Percentiles rank a stretch among this genome's conserved stretches.
Conservation (phyloP, 2,888 invertebrate genomes). For the Toxonevra muliebris region DNA sequence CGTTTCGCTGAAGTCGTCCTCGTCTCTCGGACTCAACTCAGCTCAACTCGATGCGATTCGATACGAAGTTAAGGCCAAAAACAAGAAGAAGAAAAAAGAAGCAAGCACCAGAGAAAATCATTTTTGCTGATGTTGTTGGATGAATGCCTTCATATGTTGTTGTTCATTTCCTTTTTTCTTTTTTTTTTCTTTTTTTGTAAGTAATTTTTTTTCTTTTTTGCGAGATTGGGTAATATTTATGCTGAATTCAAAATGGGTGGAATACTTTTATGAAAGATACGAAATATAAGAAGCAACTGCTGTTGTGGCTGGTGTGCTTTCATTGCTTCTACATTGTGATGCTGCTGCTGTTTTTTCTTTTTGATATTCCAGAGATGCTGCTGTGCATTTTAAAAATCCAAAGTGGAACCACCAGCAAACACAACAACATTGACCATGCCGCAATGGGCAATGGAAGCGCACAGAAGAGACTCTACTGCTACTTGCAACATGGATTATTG, state of each 20-base stretch:
- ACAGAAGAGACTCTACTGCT: background rate
- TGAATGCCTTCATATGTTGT: conserved; percentile 8
- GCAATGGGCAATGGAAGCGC: conserved; percentile 6
- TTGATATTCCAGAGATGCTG: conserved; percentile 3
- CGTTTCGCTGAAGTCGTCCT: conserved; percentile 47
- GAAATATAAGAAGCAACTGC: conserved; percentile 46
- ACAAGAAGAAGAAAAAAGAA: background rate
- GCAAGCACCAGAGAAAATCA: background rate
- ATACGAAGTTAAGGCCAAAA: background rate
- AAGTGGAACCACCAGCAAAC: conserved; percentile 35
- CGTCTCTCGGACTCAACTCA: conserved; percentile 2
- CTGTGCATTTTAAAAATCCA: conserved; percentile 51
- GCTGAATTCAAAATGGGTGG: conserved; percentile 33
- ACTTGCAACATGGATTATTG: conserved; percentile 35
- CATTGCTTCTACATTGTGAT: conserved; percentile 16
- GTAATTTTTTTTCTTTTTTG: conserved; percentile 8
- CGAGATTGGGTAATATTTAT: conserved; percentile 28
- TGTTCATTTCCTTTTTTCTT: conserved; percentile 15
- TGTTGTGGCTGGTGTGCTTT: conserved; percentile 41
- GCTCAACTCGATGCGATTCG: background rate
- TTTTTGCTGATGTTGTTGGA: background rate
- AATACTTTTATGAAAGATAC: conserved; percentile 34
- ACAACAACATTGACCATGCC: conserved; percentile 13
- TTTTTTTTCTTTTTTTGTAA: conserved; percentile 3
- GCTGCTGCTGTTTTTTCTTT: background rate